Conservation (phyloP, 1,140 invertebrate species). For the Drosophila orosa region DNA sequence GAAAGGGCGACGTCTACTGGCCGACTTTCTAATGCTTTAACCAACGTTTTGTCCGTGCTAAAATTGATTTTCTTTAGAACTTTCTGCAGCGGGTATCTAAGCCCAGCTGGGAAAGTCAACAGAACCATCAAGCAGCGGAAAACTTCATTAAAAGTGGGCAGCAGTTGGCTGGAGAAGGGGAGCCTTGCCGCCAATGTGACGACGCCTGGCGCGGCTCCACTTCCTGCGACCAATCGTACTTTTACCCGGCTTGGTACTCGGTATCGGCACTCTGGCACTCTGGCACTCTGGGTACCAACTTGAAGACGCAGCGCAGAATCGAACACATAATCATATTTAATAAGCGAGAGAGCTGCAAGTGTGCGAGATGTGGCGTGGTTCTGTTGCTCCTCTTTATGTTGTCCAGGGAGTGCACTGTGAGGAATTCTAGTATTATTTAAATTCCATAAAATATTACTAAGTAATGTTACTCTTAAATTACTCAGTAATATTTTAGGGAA, state of each 20-base stretch:
- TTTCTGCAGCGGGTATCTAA: slow-evolving; percentile 23
- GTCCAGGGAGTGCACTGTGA: neutral
- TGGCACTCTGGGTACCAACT: slow-evolving; percentile 23
- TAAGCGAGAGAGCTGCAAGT: slow-evolving; percentile 69
- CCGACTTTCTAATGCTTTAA: slow-evolving; percentile 46
- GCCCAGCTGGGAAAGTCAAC: slow-evolving; percentile 51
- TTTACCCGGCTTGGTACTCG: slow-evolving; percentile 7
- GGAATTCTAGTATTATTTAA: too few species aligned
- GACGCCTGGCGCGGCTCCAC: slow-evolving; percentile 74
- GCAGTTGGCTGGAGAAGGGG: slow-evolving; percentile 42
- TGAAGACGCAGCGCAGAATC: slow-evolving; percentile 56
- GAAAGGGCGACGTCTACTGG: slow-evolving; percentile 20
- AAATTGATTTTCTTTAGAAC: slow-evolving; percentile 17
- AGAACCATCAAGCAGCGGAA: slow-evolving; percentile 67
- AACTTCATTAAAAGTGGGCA: slow-evolving; percentile 82
- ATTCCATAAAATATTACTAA: too few species aligned
- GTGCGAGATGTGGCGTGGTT: slow-evolving; percentile 41
- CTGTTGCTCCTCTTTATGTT: slow-evolving; percentile 17
- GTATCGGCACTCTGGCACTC: neutral
- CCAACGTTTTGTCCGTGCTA: slow-evolving; percentile 4
- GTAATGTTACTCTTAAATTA: too few species aligned
- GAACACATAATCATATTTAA: slow-evolving; percentile 83
- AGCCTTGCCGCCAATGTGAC: slow-evolving; percentile 70
- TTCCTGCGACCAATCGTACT: slow-evolving; percentile 63
- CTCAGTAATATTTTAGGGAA: too few species aligned